Percentiles rank a stretch among this genome's conserved stretches.
Conservation (phyloP, 2,888 invertebrate genomes). For the Megalurothrips usitatus region DNA sequence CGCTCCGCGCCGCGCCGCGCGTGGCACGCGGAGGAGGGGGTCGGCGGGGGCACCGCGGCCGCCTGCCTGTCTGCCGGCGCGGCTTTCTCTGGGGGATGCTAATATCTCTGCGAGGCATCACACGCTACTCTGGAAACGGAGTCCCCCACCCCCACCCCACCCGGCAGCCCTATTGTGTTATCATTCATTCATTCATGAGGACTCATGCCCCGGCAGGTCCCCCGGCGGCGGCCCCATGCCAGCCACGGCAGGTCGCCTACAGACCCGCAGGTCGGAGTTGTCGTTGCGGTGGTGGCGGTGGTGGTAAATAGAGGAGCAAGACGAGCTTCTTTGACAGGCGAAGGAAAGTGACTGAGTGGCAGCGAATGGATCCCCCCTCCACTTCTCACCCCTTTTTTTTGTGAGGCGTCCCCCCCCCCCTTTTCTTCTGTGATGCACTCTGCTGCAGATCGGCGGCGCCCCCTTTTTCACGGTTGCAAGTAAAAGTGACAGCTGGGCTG, state of each 20-base stretch:
- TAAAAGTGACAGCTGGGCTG: too few species aligned
- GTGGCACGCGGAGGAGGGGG: neutral
- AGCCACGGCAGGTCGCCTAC: too few species aligned
- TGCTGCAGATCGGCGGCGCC: too few species aligned
- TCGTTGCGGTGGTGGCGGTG: neutral
- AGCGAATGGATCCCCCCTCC: neutral
- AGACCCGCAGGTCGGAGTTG: neutral
- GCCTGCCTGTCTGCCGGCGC: too few species aligned
- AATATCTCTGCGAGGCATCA: neutral
- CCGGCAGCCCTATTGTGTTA: slow-evolving; percentile 3
- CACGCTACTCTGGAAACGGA: slow-evolving; percentile 13
- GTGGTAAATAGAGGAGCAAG: neutral
- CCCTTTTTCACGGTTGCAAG: too few species aligned
- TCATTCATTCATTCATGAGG: slow-evolving; percentile 25
- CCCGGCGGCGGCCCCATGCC: neutral
- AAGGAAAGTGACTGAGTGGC: neutral
- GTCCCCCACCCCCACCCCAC: neutral
- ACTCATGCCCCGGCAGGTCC: slow-evolving; percentile 2
- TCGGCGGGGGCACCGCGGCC: neutral
- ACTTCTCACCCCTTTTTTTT: too few species aligned
- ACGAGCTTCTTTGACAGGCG: neutral
- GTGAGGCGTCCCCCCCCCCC: too few species aligned
- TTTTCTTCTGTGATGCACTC: too few species aligned
- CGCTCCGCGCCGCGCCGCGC: too few species aligned
- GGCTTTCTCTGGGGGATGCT: slow-evolving; percentile 22